These are phyloP conservation scores for Colinus virginianus DNA, from an alignment of 2,113 vertebrate genomes.

Conservation along the genomic window DNA sequence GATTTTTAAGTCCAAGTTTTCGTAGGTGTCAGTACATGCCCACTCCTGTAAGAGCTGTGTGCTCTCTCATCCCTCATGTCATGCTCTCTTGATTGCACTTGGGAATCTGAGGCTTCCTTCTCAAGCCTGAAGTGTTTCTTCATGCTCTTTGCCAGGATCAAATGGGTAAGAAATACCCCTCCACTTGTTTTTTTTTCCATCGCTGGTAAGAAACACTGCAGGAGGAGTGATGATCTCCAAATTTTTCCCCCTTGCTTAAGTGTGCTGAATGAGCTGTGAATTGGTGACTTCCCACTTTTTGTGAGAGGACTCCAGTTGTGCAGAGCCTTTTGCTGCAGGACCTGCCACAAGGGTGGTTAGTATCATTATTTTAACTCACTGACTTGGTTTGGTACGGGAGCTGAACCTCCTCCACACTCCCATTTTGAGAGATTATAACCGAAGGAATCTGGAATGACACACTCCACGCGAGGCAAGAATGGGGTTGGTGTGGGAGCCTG, in stretches of 20 bases:
- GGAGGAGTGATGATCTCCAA: neutral
- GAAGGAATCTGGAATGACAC: neutral
- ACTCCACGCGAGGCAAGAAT: neutral
- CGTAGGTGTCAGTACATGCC: neutral
- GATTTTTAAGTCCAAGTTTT: neutral
- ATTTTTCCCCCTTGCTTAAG: neutral
- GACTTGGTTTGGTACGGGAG: neutral
- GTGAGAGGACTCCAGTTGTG: neutral
- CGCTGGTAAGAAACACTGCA: neutral
- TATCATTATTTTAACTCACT: neutral
- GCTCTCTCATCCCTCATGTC: neutral
- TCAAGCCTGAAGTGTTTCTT: neutral
- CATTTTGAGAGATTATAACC: neutral
- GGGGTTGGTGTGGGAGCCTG: neutral
- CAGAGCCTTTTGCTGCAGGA: neutral
- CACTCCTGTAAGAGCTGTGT: neutral
- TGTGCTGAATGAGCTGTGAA: neutral
- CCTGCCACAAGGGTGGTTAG: neutral
- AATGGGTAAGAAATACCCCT: neutral
- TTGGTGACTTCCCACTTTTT: neutral
- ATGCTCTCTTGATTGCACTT: neutral
- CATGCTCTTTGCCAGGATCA: neutral
- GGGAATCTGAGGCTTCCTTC: neutral
- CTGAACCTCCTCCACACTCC: neutral
- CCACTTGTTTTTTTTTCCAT: neutral